phyloP scores from a whole-genome alignment of 2,113 vertebrate species.

The Phalacrocorax pelagicus region DNA sequence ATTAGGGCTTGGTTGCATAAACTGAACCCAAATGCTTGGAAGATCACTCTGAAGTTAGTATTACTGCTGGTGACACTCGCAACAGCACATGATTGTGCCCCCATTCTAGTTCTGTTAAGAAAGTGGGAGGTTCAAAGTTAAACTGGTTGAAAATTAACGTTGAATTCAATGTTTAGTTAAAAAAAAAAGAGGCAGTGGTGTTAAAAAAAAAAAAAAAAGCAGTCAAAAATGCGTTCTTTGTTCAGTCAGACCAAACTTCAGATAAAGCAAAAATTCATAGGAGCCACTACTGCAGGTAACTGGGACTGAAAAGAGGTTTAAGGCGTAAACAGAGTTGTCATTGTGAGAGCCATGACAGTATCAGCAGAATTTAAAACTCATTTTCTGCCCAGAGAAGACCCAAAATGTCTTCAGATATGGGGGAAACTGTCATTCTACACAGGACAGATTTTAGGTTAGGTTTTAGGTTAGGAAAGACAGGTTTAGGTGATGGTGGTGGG shows the following conservation, averaged over 20 bases:
- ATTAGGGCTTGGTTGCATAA: neutral
- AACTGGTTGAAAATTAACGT: neutral
- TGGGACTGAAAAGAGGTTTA: neutral
- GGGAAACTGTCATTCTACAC: neutral
- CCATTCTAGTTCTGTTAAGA: neutral
- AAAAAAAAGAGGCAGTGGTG: accelerated
- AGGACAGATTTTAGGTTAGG: neutral
- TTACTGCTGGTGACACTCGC: neutral
- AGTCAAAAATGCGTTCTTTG: neutral
- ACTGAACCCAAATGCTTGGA: neutral
- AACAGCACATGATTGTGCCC: neutral
- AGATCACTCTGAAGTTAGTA: neutral
- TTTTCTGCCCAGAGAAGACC: neutral
- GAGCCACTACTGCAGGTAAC: neutral
- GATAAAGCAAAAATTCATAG: neutral
- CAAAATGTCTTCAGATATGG: neutral
- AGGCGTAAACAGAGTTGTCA: neutral
- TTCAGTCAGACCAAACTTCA: neutral
- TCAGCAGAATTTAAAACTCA: neutral
- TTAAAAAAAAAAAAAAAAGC: neutral
- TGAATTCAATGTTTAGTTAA: neutral
- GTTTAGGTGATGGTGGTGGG: neutral
- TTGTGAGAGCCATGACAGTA: neutral
- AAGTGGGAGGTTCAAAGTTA: neutral
- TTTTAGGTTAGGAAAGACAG: no score